Evolutionary conservation across 2,113 vertebrate species (phyloP), one percentile per base, ranked within the genome.

Genomic region (Bombycilla garrulus): DNA sequence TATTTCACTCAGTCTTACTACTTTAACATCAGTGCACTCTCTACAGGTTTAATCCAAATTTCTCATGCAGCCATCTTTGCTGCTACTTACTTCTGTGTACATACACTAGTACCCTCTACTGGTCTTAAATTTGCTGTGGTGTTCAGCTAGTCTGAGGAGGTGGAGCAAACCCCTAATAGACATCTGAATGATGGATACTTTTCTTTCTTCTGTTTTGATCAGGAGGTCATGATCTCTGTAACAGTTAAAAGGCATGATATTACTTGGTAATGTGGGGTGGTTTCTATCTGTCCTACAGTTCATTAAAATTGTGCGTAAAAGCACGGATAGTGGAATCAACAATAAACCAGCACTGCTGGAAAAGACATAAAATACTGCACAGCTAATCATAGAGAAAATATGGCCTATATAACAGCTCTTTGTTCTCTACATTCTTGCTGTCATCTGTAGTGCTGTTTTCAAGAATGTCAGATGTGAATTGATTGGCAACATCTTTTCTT

Each of bases 81-180:
- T 78, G 24, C 19, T n/a, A n/a, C 26, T 44, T 56, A 38, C 12
- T 61, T 53, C 35, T 90, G 71, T 24, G 28, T 78, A 28, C 1
- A 3, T 71, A 44, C 90, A 26, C 79, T 83, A 92, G 82, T 96
- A 82, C 94, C 96, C 94, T 97, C 93, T 97, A 64, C 94, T 94
- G 94, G 94, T 88, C 47, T 60, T 33, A 74, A 83, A 79, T 47
- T 74, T 71, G 51, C 48, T 89, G 50, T 31, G 51, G n/a, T 60
- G 35, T 50, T 81, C 60, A 78, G n/a, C 38, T 16, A 66, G 38
- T 20, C 35, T 40, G 40, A 90, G 71, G 40, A 78, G 22, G 26
- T 48, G 40, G 22, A 85, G 24, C 5, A 91, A 94, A 60, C 44
- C 2, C 1, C 16, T 71, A 80, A 57, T 1, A 90, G 50, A n/a